Evolutionary conservation across 2,113 vertebrate genomes (phyloP), one percentile per base, ranked within the genome.

Genomic region (Gambusia affinis): DNA sequence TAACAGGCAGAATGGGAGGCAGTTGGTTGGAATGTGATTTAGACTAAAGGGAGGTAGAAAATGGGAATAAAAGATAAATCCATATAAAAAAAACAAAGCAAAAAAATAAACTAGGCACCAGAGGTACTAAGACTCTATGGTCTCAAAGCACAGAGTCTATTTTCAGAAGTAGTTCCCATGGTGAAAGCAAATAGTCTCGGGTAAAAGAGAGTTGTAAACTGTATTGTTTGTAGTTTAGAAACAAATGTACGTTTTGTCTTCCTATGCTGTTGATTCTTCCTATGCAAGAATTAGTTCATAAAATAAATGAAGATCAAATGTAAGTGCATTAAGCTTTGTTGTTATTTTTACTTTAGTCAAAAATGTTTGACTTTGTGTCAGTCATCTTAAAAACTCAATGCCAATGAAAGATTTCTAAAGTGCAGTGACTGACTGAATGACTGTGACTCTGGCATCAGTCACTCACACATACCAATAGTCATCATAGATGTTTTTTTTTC

Each of bases 171-270:
- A 67, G 44, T 39, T 44, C 47, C 28, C 17, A 70, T 74, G 71
- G 60, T 75, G 5, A 19, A 47, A 47, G 17, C 66, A 87, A 79
- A 71, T 61, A 67, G 85, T 67, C 78, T 78, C 39, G 74, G 3
- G 4, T 12, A 31, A 54, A 67, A 68, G 29, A 69, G 64, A 75
- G 80, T 12, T 60, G 76, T 35, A n/a, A 47, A 27, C 69, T 70
- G 67, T 64, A 6, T 4, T n/a, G n/a, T 67, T n/a, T 73, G 60
- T 29, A 17, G 12, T 64, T 51, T 70, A 27, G 12, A 39, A 42
- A 39, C 7, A 31, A 47, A 17, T 47, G 17, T 19, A 17, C 1
- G 19, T 47, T 47, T 47, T 47, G 44, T 47, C 44, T 19, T 47
- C 44, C 17, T 47, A 47, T 47, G 44, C 14, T 17, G 15, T 44